These are phyloP conservation scores for Lacerta viridis DNA, from an alignment of 2,797 vertebrate genomes.

Conservation along the genomic window DNA sequence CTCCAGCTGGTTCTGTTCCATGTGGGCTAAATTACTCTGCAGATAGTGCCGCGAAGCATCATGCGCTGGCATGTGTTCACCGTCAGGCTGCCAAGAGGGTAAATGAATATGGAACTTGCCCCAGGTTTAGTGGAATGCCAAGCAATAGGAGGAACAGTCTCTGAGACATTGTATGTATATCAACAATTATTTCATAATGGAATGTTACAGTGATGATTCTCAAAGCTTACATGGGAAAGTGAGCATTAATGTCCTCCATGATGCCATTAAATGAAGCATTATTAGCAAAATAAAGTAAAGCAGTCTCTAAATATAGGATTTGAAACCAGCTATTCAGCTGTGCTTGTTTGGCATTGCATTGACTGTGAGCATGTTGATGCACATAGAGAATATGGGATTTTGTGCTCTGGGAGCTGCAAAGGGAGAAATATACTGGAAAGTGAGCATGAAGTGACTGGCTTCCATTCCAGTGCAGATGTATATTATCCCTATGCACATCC, in stretches of 20 bases:
- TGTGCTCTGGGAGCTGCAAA: not conserved
- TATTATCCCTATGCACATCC: not conserved
- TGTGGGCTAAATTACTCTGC: not conserved
- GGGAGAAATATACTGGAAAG: not conserved
- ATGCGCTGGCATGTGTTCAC: slow-evolving; percentile 4
- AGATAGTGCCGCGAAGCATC: not conserved
- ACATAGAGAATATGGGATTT: not conserved
- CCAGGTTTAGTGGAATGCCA: not conserved
- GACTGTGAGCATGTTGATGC: slow-evolving; percentile 27
- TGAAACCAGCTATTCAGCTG: slow-evolving; percentile 24
- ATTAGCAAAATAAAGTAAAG: not conserved
- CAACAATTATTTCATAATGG: slow-evolving; percentile 21
- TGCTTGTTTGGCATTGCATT: not conserved
- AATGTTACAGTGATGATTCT: not conserved
- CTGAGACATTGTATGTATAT: not conserved
- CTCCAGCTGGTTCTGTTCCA: not conserved
- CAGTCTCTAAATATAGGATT: slow-evolving; percentile 37
- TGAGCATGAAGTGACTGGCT: slow-evolving; percentile 11
- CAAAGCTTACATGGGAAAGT: slow-evolving; percentile 24
- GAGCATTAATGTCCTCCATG: slow-evolving; percentile 34
- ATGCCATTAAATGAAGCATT: slow-evolving; percentile 20
- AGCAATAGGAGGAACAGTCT: slow-evolving; percentile 29
- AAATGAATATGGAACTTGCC: not conserved
- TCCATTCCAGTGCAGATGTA: not conserved
- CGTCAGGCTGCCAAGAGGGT: fast-evolving